A percentile compares a stretch with the other conserved stretches of the same genome.
Conservation (phyloP, 2,113 vertebrate species). For the Gallinago media region DNA sequence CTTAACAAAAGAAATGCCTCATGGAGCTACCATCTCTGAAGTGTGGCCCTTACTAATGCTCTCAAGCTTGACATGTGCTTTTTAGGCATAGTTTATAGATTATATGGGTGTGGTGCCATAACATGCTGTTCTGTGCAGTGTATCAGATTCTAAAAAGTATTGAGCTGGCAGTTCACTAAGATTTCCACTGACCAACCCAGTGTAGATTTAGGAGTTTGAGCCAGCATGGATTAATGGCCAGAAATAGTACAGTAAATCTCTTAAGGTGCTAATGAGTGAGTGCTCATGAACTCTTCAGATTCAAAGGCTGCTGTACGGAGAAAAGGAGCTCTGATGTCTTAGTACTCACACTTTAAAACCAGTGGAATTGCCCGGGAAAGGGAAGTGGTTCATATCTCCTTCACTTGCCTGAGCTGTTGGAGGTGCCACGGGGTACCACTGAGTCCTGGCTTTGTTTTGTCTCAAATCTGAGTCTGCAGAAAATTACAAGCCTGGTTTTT, state of each 20-base stretch:
- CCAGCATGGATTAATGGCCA: neutral
- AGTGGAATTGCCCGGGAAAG: neutral
- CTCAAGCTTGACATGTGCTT: neutral
- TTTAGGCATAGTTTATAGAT: neutral
- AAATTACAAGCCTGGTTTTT: neutral
- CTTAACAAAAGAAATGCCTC: neutral
- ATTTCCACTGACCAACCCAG: neutral
- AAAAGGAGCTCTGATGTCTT: neutral
- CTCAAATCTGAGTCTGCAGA: neutral
- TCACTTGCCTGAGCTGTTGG: neutral
- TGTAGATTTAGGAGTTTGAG: neutral
- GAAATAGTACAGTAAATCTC: slow-evolving; percentile 11
- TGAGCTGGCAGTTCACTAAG: neutral
- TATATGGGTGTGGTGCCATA: neutral
- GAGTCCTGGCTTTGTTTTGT: neutral
- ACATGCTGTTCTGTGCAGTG: rapidly evolving
- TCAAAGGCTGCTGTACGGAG: neutral
- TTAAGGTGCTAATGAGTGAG: neutral
- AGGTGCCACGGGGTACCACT: neutral
- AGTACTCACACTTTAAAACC: neutral
- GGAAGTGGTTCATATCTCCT: neutral
- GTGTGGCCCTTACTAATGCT: neutral
- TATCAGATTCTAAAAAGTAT: neutral
- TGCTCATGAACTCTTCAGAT: neutral
- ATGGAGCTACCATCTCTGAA: neutral